Percentiles rank a stretch among this genome's conserved stretches.
These are phyloP conservation scores for Cryptocephalus moraei DNA, from an alignment of 2,888 invertebrate genomes.

Conservation along the genomic window DNA sequence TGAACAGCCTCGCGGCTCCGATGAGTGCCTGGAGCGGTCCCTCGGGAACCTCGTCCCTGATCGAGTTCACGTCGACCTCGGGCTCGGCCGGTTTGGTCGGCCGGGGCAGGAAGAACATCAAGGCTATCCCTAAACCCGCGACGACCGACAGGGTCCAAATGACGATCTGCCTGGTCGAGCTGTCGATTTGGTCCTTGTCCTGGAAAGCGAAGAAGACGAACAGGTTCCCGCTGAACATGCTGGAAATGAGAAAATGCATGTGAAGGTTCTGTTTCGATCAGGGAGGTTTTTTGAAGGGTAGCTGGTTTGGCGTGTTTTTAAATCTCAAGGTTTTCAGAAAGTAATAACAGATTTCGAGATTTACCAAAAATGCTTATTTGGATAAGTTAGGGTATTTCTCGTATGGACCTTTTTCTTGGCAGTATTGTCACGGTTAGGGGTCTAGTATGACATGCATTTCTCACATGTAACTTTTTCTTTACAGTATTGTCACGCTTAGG, in stretches of 20 bases:
- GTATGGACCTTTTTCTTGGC: too few species aligned
- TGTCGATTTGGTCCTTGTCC: conserved; percentile 64
- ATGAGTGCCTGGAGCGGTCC: conserved; percentile 61
- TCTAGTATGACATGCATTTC: too few species aligned
- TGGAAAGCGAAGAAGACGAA: conserved; percentile 89
- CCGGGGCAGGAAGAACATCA: conserved; percentile 53
- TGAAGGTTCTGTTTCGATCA: too few species aligned
- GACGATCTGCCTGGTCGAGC: conserved; percentile 61
- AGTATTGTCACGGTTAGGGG: too few species aligned
- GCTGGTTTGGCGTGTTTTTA: too few species aligned
- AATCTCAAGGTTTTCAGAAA: too few species aligned
- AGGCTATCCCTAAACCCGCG: conserved; percentile 59
- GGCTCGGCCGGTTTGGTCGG: conserved; percentile 33
- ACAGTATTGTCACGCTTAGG: too few species aligned
- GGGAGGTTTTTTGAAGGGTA: too few species aligned
- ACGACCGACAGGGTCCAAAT: conserved; percentile 71
- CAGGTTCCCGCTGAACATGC: conserved; percentile 89
- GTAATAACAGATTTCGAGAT: too few species aligned
- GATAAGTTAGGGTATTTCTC: too few species aligned
- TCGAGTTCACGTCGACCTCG: conserved; percentile 34
- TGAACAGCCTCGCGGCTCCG: conserved; percentile 65
- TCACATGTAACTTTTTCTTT: too few species aligned
- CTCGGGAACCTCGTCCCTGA: conserved; percentile 25
- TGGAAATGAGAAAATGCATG: conserved; percentile 38
- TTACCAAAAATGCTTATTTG: too few species aligned